A percentile compares a stretch with the other conserved stretches of the same genome.
Conservation (phyloP, 2,888 invertebrate species). For the Diarsia mendica region DNA sequence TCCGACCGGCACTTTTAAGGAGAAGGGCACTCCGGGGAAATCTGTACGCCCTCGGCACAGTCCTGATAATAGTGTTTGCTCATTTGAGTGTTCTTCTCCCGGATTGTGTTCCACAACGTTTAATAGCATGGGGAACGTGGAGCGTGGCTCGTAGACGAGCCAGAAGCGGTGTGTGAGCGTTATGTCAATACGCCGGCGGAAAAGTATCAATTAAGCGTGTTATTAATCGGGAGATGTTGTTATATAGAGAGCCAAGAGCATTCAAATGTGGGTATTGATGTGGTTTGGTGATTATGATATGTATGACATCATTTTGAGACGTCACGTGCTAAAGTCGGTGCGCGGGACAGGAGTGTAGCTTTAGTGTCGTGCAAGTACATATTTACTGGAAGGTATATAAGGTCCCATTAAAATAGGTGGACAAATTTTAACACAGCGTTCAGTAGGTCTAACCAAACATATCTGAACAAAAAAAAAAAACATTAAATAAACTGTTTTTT, state of each 20-base stretch:
- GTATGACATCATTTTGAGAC: slow-evolving; percentile 9
- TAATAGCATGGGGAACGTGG: slow-evolving; percentile 75
- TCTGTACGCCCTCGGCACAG: slow-evolving; percentile 82
- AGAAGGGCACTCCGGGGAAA: slow-evolving; percentile 87
- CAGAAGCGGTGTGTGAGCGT: slow-evolving; percentile 50
- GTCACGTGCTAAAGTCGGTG: background rate
- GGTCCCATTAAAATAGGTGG: too few species aligned
- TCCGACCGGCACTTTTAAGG: slow-evolving; percentile 86
- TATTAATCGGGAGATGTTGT: slow-evolving; percentile 45
- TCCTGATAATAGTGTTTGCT: slow-evolving; percentile 88
- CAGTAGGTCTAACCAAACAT: too few species aligned
- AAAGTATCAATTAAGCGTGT: slow-evolving; percentile 52
- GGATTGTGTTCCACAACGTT: slow-evolving; percentile 80
- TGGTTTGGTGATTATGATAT: background rate
- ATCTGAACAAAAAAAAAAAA: too few species aligned
- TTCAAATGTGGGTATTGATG: background rate
- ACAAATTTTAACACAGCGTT: too few species aligned
- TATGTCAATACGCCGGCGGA: slow-evolving; percentile 57
- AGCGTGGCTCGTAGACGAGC: slow-evolving; percentile 61
- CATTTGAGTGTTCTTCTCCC: slow-evolving; percentile 86
- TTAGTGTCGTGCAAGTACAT: background rate
- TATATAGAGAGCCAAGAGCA: slow-evolving; percentile 9
- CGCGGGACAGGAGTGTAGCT: background rate
- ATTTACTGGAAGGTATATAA: too few species aligned
- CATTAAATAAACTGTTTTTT: too few species aligned